Evolutionary conservation across 2,888 invertebrate species (phyloP), one percentile per base, ranked within the genome.

Genomic region (Drosophila quasianomalipes): DNA sequence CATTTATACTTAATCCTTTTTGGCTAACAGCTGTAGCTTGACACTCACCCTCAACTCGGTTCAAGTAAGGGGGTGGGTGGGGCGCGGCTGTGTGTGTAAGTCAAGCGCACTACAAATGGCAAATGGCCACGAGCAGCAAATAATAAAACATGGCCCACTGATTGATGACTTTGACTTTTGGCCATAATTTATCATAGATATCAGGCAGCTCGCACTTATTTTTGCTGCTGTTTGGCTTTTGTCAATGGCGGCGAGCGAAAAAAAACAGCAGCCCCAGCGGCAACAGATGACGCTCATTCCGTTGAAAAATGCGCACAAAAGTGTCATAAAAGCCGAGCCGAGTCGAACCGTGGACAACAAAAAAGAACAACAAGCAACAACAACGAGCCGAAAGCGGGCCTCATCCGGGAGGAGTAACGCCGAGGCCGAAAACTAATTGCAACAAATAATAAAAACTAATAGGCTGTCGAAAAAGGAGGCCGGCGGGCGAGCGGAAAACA

Each of bases 401-500:
- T 26, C 26, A 26, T 26, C 47, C 47, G 66, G 55, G 49, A 63
- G 61, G 55, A 33, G 39, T 31, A 26, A 59, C 68, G 61, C 59
- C 65, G 71, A 67, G 90, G 85, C 76, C 68, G 74, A 72, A 80
- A 91, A 87, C 91, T 87, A 87, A 87, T 87, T 87, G 86, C 86
- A 91, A 80, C 86, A 87, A 90, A 87, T 87, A 87, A 87, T 91
- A 90, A 87, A 91, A 87, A 91, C 91, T 91, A 91, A 91, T 91
- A 90, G 91, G 85, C 85, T 90, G 91, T 90, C 91, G 85, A 86
- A 86, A 86, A 71, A 81, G 71, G 31, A 30, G 52, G 62, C 71
- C 64, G 68, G 68, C 74, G 70, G 79, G 71, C 72, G 22, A 31
- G 28, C 26, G 26, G 22, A 14, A 31, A 12, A 26, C 39, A 28